Conservation (phyloP, 37 sponge, comb jelly and placozoan species). For the Eunapius fragilis region DNA sequence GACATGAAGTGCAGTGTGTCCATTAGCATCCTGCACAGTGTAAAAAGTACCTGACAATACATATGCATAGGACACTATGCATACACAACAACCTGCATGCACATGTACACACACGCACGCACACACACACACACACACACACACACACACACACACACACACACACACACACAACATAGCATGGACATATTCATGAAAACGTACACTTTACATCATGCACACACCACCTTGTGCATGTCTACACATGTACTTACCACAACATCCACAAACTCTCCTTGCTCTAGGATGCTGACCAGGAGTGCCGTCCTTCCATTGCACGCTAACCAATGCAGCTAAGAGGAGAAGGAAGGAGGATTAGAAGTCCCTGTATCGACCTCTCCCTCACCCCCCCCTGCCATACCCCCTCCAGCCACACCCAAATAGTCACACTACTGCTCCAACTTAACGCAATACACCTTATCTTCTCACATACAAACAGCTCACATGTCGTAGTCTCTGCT, state of each 20-base stretch:
- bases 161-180: constrained; percentile 58
- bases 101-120: neutral
- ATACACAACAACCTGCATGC: neutral
- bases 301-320: constrained; percentile 91
- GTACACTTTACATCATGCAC: neutral
- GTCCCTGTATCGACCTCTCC: no score
- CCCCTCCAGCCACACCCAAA: no score
- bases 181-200: constrained; percentile 32
- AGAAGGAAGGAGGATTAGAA: neutral
- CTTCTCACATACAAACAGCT: no score
- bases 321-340: constrained; percentile 88
- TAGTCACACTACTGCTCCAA: no score
- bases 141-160: constrained; percentile 20
- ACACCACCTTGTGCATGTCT: no score
- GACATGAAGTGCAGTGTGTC: constrained; percentile 88
- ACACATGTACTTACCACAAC: constrained; percentile 63
- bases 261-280: constrained; percentile 78
- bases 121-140: neutral
- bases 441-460: no score
- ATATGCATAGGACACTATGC: neutral
- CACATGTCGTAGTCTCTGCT: no score
- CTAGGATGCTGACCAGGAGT: constrained; percentile 73
- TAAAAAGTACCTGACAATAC: neutral
- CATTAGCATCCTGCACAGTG: constrained; percentile 76
- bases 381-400: no score